Evolutionary conservation across 1,140 invertebrate species (phyloP).

Genomic region (Onthophagus taurus): DNA sequence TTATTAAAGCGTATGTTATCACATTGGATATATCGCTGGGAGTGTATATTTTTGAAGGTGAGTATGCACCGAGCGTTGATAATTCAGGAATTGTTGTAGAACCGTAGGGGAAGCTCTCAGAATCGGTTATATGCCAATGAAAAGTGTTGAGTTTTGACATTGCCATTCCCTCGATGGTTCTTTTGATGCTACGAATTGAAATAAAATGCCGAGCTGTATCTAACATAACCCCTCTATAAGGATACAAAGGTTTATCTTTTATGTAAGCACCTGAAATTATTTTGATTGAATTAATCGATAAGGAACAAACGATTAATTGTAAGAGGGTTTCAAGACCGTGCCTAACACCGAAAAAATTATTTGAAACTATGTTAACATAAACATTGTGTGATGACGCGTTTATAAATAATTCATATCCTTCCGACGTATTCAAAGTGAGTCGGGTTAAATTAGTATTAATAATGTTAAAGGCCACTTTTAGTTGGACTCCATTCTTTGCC

Average conservation of each 20-base stretch:
- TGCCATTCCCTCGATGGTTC: constrained; percentile 71
- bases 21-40: constrained; percentile 46
- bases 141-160: constrained; percentile 75
- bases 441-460: no score
- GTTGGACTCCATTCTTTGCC: no score
- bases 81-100: constrained; percentile 58
- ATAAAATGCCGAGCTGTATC: constrained; percentile 72
- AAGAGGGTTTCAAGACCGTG: constrained; percentile 69
- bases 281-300: constrained; percentile 47
- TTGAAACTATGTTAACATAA: constrained; percentile 50
- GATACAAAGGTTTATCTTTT: constrained; percentile 58
- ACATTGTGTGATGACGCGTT: no score
- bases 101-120: constrained; percentile 74
- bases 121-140: constrained; percentile 87
- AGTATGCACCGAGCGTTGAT: constrained; percentile 64
- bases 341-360: constrained; percentile 62
- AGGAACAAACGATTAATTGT: constrained; percentile 65
- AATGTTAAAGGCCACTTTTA: no score
- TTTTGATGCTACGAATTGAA: constrained; percentile 55
- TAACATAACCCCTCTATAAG: constrained; percentile 64
- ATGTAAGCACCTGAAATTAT: constrained; percentile 52
- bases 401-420: no score
- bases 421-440: no score
- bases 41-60: constrained; percentile 51
- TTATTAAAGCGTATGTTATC: constrained; percentile 54